Evolutionary conservation across 2,888 invertebrate species (phyloP).

Genomic region (Pimpla rufipes): DNA sequence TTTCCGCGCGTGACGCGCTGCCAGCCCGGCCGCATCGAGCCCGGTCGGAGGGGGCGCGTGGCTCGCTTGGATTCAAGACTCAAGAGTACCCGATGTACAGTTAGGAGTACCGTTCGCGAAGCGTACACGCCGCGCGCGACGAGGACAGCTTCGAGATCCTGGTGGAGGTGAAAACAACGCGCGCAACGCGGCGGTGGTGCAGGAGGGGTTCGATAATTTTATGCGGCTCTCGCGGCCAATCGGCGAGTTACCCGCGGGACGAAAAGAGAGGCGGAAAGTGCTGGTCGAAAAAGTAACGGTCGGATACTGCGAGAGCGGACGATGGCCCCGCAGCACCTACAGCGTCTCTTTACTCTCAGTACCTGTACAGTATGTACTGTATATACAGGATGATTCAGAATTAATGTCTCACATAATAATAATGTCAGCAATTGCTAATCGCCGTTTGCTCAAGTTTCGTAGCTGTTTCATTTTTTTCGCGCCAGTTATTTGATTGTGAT

Average conservation of each 20-base stretch:
- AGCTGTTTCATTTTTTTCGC: too few relatives aligned
- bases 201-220: constrained; percentile 57
- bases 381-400: too few relatives aligned
- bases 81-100: constrained; percentile 77
- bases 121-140: constrained; percentile 62
- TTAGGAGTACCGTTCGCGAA: constrained; percentile 83
- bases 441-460: too few relatives aligned
- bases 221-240: constrained; percentile 56
- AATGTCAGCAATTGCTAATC: too few relatives aligned
- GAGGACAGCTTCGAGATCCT: constrained; percentile 57
- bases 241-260: constrained; percentile 20
- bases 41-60: constrained; percentile 65
- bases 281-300: constrained; percentile 63
- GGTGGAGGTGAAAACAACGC: constrained; percentile 43
- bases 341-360: constrained; percentile 8
- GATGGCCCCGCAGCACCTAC: constrained; percentile 31
- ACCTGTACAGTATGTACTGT: too few relatives aligned
- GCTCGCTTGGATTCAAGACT: constrained; percentile 51
- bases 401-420: too few relatives aligned
- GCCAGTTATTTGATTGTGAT: too few relatives aligned
- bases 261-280: constrained; percentile 48
- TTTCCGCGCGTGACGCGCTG: constrained; percentile 40
- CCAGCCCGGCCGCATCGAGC: constrained; percentile 15
- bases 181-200: background rate
- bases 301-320: constrained; percentile 25